Evolutionary conservation across 2,888 invertebrate genomes (phyloP).

Genomic region (Poecilus cupreus): DNA sequence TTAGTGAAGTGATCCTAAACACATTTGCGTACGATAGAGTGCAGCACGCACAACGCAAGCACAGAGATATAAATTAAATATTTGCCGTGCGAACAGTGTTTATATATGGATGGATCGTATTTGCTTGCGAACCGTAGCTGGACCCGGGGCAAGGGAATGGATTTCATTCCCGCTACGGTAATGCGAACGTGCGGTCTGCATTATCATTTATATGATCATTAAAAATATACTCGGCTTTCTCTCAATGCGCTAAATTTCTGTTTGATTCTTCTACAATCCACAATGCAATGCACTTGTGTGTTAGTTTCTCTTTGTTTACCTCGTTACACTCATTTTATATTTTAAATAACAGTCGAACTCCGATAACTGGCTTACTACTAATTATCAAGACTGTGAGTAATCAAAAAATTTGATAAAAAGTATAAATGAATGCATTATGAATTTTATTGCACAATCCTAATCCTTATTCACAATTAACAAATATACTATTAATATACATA

Average conservation of each 20-base stretch:
- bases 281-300: neutral
- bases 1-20: no score
- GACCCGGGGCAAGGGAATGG: constrained; percentile 8
- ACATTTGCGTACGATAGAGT: neutral
- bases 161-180: constrained; percentile 43
- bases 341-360: no score
- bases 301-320: neutral
- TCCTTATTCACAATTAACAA: no score
- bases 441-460: no score
- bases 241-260: constrained; percentile 17
- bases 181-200: constrained; percentile 39
- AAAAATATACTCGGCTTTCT: constrained; percentile 43
- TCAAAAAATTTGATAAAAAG: no score
- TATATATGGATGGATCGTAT: constrained; percentile 41
- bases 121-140: constrained; percentile 16
- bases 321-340: neutral
- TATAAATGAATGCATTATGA: no score
- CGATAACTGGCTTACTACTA: no score
- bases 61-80: constrained; percentile 42
- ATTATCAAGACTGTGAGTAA: no score
- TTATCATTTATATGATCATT: constrained; percentile 47
- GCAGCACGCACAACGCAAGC: neutral
- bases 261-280: neutral
- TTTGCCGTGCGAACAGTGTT: constrained; percentile 29
- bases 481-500: no score